A percentile compares a stretch with the other conserved stretches of the same genome.
phyloP scores from a whole-genome alignment of 2,797 vertebrate species.

The Galago senegalensis region DNA sequence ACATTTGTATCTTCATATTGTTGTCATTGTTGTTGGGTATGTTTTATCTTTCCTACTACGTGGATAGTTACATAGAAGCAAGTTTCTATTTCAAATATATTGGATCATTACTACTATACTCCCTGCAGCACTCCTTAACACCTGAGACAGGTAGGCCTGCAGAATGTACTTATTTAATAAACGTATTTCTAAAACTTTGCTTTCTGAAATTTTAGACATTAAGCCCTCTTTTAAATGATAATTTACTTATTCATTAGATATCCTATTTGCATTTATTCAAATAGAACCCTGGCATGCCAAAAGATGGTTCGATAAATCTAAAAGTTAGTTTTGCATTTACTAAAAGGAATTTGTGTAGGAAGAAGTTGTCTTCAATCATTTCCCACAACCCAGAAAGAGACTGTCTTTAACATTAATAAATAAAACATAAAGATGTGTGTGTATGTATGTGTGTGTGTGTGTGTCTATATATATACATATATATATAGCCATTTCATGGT shows the following conservation, averaged over 20 bases:
- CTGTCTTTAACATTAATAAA: not conserved
- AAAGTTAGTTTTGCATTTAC: slow-evolving; percentile 57
- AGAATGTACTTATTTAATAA: not conserved
- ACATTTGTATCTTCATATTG: not conserved
- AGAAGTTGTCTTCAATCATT: not conserved
- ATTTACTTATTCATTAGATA: slow-evolving; percentile 2
- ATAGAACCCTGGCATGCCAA: not conserved
- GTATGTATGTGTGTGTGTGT: no score
- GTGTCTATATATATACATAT: no score
- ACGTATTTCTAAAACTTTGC: not conserved
- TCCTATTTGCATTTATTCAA: not conserved
- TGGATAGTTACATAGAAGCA: not conserved
- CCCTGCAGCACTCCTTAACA: not conserved
- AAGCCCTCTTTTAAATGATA: not conserved
- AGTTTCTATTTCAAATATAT: not conserved
- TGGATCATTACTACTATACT: not conserved
- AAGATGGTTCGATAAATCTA: not conserved
- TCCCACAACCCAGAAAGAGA: not conserved
- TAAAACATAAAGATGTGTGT: not conserved
- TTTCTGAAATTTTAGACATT: not conserved
- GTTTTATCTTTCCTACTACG: not conserved
- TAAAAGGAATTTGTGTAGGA: not conserved
- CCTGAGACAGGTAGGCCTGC: not conserved
- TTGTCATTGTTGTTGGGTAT: not conserved
- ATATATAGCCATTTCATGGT: not conserved